Evolutionary conservation across 2,113 vertebrate genomes (phyloP).

Genomic region (Carlito syrichta): DNA sequence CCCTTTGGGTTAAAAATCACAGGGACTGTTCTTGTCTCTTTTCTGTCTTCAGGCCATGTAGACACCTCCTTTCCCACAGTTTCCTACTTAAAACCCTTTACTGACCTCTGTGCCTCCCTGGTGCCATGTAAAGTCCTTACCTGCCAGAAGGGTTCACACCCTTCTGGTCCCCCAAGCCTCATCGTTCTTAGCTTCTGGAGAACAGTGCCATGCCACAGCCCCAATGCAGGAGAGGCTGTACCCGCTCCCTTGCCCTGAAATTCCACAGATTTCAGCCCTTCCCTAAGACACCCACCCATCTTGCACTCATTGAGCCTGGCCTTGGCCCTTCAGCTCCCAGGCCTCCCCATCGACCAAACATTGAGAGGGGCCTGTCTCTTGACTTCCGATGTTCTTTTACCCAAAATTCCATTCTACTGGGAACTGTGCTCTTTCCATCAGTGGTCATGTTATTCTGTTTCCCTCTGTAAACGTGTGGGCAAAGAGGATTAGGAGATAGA

Average conservation of each 20-base stretch:
- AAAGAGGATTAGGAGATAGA: not conserved
- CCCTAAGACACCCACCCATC: too few species aligned
- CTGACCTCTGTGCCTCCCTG: not conserved
- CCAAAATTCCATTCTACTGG: not conserved
- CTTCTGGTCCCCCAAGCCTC: not conserved
- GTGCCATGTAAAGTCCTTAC: not conserved
- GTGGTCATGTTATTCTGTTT: not conserved
- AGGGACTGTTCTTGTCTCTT: not conserved
- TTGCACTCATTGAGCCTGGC: not conserved
- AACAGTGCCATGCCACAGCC: not conserved
- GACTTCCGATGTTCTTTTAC: not conserved
- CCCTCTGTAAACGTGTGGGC: not conserved
- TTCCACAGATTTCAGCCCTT: not conserved
- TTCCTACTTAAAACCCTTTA: not conserved
- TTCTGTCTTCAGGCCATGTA: not conserved
- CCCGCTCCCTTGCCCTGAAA: not conserved
- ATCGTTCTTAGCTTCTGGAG: not conserved
- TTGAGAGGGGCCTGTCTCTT: not conserved
- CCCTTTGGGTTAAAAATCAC: not conserved
- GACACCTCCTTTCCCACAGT: not conserved
- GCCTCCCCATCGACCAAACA: too few species aligned
- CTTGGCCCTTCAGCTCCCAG: not conserved
- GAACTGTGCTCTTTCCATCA: too few species aligned
- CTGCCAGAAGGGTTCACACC: not conserved
- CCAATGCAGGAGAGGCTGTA: not conserved